These are phyloP conservation scores for Tricholaema leucomelas DNA, from an alignment of 2,113 vertebrate genomes.

Conservation along the genomic window DNA sequence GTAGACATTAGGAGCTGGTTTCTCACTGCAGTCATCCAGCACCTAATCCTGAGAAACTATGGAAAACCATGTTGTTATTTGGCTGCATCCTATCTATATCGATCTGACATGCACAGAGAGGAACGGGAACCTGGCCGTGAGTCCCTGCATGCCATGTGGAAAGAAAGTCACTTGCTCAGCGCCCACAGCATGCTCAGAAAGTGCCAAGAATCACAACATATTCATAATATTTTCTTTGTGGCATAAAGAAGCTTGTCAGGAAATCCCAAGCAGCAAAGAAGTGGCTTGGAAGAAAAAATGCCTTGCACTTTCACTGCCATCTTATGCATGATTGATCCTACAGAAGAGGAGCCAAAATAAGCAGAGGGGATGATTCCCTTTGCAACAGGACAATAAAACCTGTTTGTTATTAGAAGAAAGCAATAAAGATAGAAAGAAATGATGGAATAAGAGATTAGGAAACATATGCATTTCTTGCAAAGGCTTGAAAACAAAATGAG, in stretches of 20 bases:
- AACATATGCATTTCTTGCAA: neutral
- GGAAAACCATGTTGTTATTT: neutral
- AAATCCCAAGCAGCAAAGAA: conserved; percentile 12
- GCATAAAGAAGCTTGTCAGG: neutral
- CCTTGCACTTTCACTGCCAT: neutral
- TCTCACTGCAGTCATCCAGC: neutral
- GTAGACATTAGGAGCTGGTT: neutral
- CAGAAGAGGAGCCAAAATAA: conserved; percentile 36
- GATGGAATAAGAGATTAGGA: neutral
- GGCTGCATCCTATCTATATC: neutral
- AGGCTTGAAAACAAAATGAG: neutral
- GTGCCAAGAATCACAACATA: conserved; percentile 53
- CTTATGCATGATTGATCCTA: neutral
- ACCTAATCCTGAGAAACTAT: neutral
- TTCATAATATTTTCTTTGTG: conserved; percentile 46
- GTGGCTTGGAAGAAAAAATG: neutral
- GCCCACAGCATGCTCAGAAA: neutral
- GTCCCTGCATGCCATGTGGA: neutral
- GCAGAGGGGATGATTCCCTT: conserved; percentile 7
- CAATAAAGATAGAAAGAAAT: neutral
- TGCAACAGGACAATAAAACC: conserved; percentile 12
- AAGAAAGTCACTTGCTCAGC: neutral
- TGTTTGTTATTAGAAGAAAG: neutral
- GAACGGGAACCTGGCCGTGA: neutral
- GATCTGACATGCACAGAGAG: neutral